Conservation (phyloP, 2,888 invertebrate genomes). For the Deladenus siricidicola region DNA sequence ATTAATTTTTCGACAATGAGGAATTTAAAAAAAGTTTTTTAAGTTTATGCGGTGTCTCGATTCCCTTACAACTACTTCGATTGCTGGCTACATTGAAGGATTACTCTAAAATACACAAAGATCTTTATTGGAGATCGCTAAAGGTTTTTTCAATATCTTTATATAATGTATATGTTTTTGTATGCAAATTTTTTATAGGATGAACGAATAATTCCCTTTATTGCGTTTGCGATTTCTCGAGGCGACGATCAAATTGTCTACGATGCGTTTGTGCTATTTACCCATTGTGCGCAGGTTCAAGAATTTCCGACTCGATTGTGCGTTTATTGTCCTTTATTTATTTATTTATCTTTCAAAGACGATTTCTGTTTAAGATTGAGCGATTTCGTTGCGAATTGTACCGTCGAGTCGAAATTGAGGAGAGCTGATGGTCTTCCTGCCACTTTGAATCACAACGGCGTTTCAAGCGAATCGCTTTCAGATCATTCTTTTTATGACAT, state of each 20-base stretch:
- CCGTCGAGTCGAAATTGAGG: not conserved
- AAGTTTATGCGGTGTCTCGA: not conserved
- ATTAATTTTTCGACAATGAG: not conserved
- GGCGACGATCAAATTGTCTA: constrained; percentile 53
- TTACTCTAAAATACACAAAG: constrained; percentile 46
- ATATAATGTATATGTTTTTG: not conserved
- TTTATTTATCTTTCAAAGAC: not conserved
- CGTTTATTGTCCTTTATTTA: not conserved
- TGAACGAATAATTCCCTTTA: constrained; percentile 54
- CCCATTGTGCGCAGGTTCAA: constrained; percentile 53
- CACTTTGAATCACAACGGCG: not conserved
- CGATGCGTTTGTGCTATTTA: constrained; percentile 52
- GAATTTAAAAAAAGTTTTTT: not conserved
- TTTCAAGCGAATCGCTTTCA: not conserved
- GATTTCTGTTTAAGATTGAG: constrained; percentile 9
- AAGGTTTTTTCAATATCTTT: constrained; percentile 39
- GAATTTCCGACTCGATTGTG: constrained; percentile 41
- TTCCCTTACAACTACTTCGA: constrained; percentile 35
- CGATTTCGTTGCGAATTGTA: constrained; percentile 7
- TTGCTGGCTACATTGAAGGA: constrained; percentile 46
- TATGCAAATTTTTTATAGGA: constrained; percentile 43
- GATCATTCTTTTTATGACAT: not conserved
- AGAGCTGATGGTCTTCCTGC: not conserved
- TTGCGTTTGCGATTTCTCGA: constrained; percentile 54
- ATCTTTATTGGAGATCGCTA: constrained; percentile 51